Conservation (phyloP, 2,797 vertebrate genomes). For the Diplodus puntazzo region DNA sequence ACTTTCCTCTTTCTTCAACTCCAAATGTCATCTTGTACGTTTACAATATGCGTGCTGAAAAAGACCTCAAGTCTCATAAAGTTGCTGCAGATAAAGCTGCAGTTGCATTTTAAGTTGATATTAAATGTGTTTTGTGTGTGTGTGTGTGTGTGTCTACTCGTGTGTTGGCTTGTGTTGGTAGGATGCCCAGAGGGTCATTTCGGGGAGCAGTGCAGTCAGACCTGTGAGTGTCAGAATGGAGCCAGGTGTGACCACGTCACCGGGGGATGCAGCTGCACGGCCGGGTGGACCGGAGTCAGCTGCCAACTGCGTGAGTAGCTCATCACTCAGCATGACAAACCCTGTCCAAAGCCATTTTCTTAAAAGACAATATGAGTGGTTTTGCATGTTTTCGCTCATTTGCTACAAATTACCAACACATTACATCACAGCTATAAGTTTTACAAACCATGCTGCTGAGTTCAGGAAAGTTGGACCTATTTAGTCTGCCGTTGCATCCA, state of each 20-base stretch:
- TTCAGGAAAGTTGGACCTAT: not conserved
- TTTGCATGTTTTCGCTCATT: constrained; percentile 3
- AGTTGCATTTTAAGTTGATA: constrained; percentile 1
- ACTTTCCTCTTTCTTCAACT: constrained; percentile 54
- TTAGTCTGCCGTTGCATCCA: not conserved
- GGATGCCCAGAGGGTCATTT: constrained; percentile 76
- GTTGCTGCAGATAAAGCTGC: constrained; percentile 8
- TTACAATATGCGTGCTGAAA: constrained; percentile 56
- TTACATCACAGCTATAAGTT: not conserved
- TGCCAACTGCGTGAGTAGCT: constrained; percentile 81
- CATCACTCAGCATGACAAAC: constrained; percentile 35
- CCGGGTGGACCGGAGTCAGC: constrained; percentile 73
- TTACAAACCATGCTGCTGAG: not conserved
- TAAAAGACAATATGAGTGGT: not conserved
- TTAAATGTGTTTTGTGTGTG: constrained; percentile 17
- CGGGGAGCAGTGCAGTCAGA: constrained; percentile 70
- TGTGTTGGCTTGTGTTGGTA: constrained; percentile 57
- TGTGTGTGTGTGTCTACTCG: constrained; percentile 6
- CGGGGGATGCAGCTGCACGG: constrained; percentile 71
- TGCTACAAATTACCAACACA: not conserved
- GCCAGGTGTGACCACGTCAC: constrained; percentile 78
- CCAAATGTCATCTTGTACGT: constrained; percentile 69
- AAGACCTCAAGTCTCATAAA: constrained; percentile 10
- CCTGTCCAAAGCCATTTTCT: constrained; percentile 11
- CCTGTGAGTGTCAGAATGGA: constrained; percentile 78